Conservation (phyloP, 2,113 vertebrate species). For the Bucco capensis region DNA sequence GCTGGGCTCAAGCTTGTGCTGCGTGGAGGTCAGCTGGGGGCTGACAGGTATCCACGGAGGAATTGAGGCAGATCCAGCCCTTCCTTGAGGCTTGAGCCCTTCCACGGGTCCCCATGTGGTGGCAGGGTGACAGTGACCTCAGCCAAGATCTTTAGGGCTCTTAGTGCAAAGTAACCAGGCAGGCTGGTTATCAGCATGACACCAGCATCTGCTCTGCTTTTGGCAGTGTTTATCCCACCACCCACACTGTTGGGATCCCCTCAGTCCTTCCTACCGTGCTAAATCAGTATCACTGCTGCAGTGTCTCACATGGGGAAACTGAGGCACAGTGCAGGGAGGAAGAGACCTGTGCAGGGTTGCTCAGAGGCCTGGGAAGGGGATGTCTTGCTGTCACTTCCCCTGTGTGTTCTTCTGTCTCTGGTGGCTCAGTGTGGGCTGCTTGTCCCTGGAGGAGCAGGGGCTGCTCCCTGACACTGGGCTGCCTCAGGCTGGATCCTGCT, state of each 20-base stretch:
- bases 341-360: neutral
- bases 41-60: neutral
- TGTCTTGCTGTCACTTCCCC: neutral
- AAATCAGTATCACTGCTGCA: accelerated
- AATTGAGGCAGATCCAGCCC: neutral
- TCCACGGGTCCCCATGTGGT: accelerated
- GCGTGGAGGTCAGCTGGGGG: neutral
- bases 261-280: neutral
- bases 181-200: accelerated
- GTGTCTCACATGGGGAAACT: neutral
- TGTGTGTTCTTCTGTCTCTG: neutral
- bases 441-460: accelerated
- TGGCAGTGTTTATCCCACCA: accelerated
- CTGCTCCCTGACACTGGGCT: neutral
- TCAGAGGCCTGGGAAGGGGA: neutral
- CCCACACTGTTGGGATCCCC: no score
- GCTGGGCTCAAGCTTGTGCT: accelerated
- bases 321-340: neutral
- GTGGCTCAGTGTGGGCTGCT: neutral
- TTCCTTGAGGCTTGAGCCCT: neutral
- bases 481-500: accelerated
- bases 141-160: neutral
- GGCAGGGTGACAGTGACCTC: neutral
- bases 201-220: neutral
- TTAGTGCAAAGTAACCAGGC: neutral